Percentiles rank a stretch among this genome's conserved stretches.
phyloP scores from a whole-genome alignment of 53 echinoderm and acorn worm genomes.

The Temnopleurus reevesii region DNA sequence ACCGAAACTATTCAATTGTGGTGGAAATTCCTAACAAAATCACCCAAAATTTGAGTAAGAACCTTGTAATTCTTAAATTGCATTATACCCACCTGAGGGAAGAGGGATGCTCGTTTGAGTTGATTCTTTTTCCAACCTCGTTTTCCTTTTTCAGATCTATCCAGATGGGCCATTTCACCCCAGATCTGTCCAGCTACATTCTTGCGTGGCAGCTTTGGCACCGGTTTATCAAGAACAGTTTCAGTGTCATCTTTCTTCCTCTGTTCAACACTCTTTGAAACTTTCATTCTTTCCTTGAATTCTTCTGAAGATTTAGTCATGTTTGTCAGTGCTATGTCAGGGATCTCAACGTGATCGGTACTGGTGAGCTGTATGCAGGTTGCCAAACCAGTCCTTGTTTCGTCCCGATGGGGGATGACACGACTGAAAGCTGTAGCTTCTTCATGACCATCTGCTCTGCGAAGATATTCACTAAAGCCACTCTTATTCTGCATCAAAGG shows the following conservation, averaged over 20 bases:
- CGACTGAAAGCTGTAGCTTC: slow-evolving; percentile 28
- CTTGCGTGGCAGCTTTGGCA: not conserved
- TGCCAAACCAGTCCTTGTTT: not conserved
- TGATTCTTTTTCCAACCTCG: not conserved
- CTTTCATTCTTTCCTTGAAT: not conserved
- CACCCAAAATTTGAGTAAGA: too few species aligned
- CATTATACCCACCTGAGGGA: not conserved
- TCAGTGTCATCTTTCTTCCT: not conserved
- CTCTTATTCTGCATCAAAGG: not conserved
- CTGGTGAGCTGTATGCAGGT: not conserved
- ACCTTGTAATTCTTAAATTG: too few species aligned
- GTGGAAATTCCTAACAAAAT: too few species aligned
- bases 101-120: not conserved
- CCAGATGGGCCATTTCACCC: slow-evolving; percentile 23
- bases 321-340: not conserved
- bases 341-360: not conserved
- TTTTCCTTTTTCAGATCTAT: not conserved
- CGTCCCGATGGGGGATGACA: slow-evolving; percentile 39
- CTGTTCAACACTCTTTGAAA: not conserved
- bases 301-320: not conserved
- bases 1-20: too few species aligned
- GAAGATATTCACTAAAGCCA: slow-evolving; percentile 42
- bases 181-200: slow-evolving; percentile 5
- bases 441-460: slow-evolving; percentile 15
- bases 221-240: not conserved